Evolutionary conservation across 2,797 vertebrate genomes (phyloP), one percentile per base, ranked within the genome.

Genomic region (Falco biarmicus): DNA sequence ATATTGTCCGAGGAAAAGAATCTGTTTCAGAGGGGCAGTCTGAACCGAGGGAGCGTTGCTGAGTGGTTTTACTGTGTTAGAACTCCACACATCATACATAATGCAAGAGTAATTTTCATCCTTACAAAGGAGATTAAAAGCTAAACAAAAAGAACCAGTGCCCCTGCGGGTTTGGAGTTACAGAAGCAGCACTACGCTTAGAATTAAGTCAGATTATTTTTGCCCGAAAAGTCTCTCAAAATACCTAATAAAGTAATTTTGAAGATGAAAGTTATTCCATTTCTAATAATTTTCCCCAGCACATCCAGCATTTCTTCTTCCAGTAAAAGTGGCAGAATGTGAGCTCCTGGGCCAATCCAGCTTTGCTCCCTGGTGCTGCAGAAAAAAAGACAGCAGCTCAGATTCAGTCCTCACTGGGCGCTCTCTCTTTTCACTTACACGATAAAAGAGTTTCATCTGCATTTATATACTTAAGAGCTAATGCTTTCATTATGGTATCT

Each of bases 401-500:
- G 90, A 89, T 87, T 71, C 37, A 77, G 86, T 28, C 41, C 60
- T 91, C 3, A 2, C 17, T 54, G 48, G 15, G 21, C 13, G 68
- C 5, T 80, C 50, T 60, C 70, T 78, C 47, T 77, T 84, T 73
- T 51, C 50, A 39, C 68, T 71, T 47, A 47, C 6, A 32, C 29
- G 68, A 90, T 75, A 57, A 57, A 94, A 83, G 57, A 82, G 16
- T 82, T 92, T 88, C 25, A 63, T 87, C 76, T 79, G 50, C 75
- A 83, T 69, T 91, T 78, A 61, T 71, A 50, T 8, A 45, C 61
- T 87, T 87, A 57, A 37, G 59, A 83, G 66, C 29, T 78, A 84
- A 89, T 61, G 61, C 50, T 90, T 95, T 95, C 71, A 73, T 84
- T 89, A 63, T n/a, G 39, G 75, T 86, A 85, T 87, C 65, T 69